These are phyloP conservation scores for Triops longicaudatus DNA, from an alignment of 1,140 invertebrate genomes.

Conservation along the genomic window DNA sequence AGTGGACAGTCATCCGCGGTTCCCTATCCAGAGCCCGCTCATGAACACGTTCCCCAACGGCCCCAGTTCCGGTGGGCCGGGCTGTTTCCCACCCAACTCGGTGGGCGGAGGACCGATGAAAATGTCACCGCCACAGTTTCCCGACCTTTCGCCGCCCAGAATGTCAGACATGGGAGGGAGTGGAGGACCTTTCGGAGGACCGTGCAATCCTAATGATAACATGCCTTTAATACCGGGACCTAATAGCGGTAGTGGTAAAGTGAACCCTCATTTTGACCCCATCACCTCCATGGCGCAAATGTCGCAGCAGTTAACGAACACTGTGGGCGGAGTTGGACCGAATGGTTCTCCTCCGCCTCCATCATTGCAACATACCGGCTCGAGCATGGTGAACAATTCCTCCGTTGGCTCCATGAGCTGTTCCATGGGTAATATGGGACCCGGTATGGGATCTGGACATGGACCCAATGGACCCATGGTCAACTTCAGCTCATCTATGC, in stretches of 20 bases:
- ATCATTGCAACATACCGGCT: slow-evolving; percentile 42
- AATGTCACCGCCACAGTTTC: slow-evolving; percentile 30
- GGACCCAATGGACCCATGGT: slow-evolving; percentile 42
- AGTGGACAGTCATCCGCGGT: slow-evolving; percentile 31
- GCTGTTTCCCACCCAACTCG: slow-evolving; percentile 28
- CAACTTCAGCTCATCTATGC: slow-evolving; percentile 39
- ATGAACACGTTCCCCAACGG: slow-evolving; percentile 19
- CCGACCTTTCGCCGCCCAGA: slow-evolving; percentile 31
- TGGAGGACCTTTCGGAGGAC: slow-evolving; percentile 16
- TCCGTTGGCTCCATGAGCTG: slow-evolving; percentile 40
- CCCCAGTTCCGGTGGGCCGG: slow-evolving; percentile 19
- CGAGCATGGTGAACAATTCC: slow-evolving; percentile 31
- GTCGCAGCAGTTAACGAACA: slow-evolving; percentile 78
- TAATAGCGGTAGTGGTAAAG: slow-evolving; percentile 31
- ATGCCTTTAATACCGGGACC: slow-evolving; percentile 6
- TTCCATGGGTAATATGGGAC: slow-evolving; percentile 41
- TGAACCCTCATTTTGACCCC: slow-evolving; percentile 66
- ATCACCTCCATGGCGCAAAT: slow-evolving; percentile 88
- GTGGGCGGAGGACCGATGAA: slow-evolving; percentile 27
- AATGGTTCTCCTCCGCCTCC: slow-evolving; percentile 31
- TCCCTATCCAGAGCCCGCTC: slow-evolving; percentile 32
- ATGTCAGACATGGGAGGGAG: slow-evolving; percentile 23
- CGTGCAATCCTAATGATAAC: slow-evolving; percentile 1
- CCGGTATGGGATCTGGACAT: slow-evolving; percentile 39
- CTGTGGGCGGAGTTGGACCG: slow-evolving; percentile 28